A percentile compares a stretch with the other conserved stretches of the same genome.
These are phyloP conservation scores for Sitobion miscanthi DNA, from an alignment of 1,140 invertebrate genomes.

Conservation along the genomic window DNA sequence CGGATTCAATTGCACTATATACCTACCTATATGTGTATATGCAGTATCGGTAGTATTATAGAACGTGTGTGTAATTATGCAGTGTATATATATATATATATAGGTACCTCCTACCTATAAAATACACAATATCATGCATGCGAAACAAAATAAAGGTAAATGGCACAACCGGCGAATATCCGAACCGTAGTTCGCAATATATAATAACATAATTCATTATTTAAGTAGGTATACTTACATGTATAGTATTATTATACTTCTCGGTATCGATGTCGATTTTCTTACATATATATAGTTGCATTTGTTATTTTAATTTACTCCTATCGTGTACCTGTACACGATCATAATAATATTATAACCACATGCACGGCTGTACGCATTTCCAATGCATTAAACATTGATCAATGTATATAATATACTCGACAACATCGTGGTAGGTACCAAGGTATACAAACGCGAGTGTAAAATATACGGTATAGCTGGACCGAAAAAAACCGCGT, in stretches of 20 bases:
- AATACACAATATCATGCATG: neutral
- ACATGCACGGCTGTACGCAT: neutral
- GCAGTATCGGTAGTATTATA: neutral
- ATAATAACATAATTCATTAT: neutral
- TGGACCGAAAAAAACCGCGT: neutral
- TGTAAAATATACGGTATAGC: neutral
- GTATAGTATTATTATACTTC: neutral
- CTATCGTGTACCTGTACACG: too few relatives aligned
- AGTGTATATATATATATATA: too few relatives aligned
- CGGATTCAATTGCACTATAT: neutral
- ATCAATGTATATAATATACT: neutral
- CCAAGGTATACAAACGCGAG: neutral
- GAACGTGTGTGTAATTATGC: neutral
- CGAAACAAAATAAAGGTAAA: neutral
- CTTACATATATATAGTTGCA: too few relatives aligned
- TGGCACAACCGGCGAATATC: neutral
- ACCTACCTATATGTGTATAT: too few relatives aligned
- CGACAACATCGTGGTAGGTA: neutral
- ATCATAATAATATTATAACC: neutral
- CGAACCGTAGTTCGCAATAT: neutral
- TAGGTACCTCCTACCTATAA: neutral
- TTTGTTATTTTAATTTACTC: neutral
- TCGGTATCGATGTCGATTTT: neutral
- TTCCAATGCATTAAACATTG: neutral
- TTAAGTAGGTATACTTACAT: neutral